Percentiles rank a stretch among this genome's conserved stretches.
These are phyloP conservation scores for Epinephelus awoara DNA, from an alignment of 2,797 vertebrate species.

Conservation along the genomic window DNA sequence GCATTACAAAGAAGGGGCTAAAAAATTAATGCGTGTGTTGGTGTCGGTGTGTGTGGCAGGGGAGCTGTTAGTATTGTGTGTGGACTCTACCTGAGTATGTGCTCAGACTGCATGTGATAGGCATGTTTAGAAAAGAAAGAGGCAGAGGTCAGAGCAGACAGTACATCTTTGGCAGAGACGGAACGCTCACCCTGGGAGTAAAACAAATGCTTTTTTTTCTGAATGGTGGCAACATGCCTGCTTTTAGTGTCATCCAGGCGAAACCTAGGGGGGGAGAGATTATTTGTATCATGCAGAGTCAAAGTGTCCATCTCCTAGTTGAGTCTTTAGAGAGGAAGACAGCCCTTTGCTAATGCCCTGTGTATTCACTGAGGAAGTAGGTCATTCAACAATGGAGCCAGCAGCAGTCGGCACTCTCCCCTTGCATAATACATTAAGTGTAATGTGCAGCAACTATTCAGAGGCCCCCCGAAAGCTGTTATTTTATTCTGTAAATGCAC, in stretches of 20 bases:
- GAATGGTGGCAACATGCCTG: constrained; percentile 78
- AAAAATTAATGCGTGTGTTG: constrained; percentile 74
- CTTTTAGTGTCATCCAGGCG: constrained; percentile 82
- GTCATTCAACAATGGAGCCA: constrained; percentile 96
- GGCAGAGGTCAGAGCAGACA: constrained; percentile 72
- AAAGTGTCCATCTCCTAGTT: constrained; percentile 88
- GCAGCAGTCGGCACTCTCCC: constrained; percentile 93
- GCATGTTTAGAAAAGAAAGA: constrained; percentile 64
- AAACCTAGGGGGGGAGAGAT: constrained; percentile 73
- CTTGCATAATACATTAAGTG: constrained; percentile 99
- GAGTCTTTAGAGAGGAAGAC: constrained; percentile 86
- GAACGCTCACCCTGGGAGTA: constrained; percentile 80
- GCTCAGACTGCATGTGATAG: constrained; percentile 71
- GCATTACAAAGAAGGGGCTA: constrained; percentile 58
- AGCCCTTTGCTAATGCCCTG: constrained; percentile 87
- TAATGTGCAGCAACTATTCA: constrained; percentile 94
- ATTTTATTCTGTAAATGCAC: constrained; percentile 97
- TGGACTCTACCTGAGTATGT: constrained; percentile 76
- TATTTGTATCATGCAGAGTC: constrained; percentile 88
- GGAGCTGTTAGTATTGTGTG: constrained; percentile 78
- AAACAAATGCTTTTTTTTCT: constrained; percentile 81
- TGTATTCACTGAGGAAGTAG: constrained; percentile 92
- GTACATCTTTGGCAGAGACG: constrained; percentile 77
- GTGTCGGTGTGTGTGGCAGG: constrained; percentile 64
- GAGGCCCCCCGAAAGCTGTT: constrained; percentile 91